These are phyloP conservation scores for Spinus pinus DNA, from an alignment of 2,797 vertebrate genomes.

Conservation along the genomic window DNA sequence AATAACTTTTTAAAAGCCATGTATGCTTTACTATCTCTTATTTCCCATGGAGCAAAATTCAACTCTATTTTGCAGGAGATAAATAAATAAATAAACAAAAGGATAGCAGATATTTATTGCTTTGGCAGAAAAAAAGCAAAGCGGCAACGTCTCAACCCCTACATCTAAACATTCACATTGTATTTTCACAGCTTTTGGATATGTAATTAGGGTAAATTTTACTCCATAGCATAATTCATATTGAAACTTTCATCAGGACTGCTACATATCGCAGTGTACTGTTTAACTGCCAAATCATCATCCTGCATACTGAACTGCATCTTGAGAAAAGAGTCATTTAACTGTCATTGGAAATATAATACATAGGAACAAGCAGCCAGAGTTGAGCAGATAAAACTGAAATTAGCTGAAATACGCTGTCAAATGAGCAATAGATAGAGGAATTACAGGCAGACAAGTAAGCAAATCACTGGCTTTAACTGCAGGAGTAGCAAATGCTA, in stretches of 20 bases:
- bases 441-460: neutral
- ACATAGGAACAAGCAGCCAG: neutral
- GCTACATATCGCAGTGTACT: neutral
- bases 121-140: neutral
- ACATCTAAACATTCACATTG: neutral
- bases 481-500: neutral
- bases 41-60: neutral
- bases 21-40: neutral
- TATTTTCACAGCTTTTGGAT: neutral
- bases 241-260: neutral
- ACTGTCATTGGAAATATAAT: neutral
- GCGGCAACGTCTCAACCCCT: neutral
- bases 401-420: neutral
- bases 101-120: neutral
- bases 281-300: neutral
- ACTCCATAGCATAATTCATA: neutral
- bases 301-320: neutral
- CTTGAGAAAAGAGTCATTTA: constrained; percentile 24
- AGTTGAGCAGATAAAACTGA: constrained; percentile 18
- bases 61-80: neutral
- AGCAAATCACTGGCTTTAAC: neutral
- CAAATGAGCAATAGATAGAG: neutral
- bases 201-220: neutral
- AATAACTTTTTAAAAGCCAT: neutral
- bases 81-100: neutral